Conservation (phyloP, 92 coral and sea anemone species). For the Muricea muricata region DNA sequence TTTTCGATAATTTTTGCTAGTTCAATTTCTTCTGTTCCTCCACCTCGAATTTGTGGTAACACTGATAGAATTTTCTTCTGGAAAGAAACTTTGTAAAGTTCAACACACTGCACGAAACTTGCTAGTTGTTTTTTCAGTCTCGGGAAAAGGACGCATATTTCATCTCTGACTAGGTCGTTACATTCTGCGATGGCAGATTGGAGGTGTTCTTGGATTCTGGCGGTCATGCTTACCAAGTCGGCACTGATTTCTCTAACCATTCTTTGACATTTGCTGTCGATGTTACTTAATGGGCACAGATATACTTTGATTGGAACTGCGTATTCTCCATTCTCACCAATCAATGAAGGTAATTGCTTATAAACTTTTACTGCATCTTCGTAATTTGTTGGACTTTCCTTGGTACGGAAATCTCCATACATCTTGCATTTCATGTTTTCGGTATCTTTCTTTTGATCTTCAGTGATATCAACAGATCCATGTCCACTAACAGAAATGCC, state of each 20-base stretch:
- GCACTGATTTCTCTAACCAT: constrained; percentile 50
- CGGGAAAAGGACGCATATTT: constrained; percentile 29
- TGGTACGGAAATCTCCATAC: constrained; percentile 42
- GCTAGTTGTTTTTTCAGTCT: constrained; percentile 31
- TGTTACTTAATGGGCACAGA: constrained; percentile 34
- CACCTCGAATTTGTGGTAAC: constrained; percentile 41
- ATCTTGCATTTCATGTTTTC: constrained; percentile 49
- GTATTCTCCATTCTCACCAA: constrained; percentile 53
- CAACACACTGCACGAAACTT: constrained; percentile 3
- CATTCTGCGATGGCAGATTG: constrained; percentile 30
- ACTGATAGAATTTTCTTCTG: constrained; percentile 36
- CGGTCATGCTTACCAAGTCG: constrained; percentile 17
- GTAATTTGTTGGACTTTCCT: constrained; percentile 37
- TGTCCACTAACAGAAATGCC: constrained; percentile 30
- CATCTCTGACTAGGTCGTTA: constrained; percentile 43
- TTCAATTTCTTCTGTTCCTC: constrained; percentile 8
- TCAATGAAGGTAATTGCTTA: constrained; percentile 47
- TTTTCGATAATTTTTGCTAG: constrained; percentile 25
- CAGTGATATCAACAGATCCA: constrained; percentile 16
- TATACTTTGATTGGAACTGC: constrained; percentile 41
- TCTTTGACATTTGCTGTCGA: constrained; percentile 21
- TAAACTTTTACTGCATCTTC: constrained; percentile 52
- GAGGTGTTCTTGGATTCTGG: constrained; percentile 22
- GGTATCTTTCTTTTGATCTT: constrained; percentile 14
- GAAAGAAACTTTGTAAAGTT: constrained; percentile 12